phyloP scores from a whole-genome alignment of 2,113 vertebrate genomes.

The Lagopus leucura region DNA sequence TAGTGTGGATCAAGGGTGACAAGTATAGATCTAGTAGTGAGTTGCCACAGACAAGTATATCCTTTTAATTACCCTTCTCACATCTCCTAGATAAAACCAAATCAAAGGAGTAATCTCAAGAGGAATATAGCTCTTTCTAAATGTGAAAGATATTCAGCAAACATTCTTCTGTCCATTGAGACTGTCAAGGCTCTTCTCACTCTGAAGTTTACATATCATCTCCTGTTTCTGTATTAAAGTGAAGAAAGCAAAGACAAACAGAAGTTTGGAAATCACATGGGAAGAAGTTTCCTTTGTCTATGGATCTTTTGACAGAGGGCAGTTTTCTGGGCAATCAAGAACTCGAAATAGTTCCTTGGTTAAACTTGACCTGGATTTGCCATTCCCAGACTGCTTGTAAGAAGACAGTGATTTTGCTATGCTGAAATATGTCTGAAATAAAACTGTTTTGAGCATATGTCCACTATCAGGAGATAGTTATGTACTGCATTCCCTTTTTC shows the following conservation, averaged over 20 bases:
- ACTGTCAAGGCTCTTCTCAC: background rate
- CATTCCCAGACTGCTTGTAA: background rate
- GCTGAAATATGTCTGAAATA: background rate
- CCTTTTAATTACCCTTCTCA: constrained; percentile 9
- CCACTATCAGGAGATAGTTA: background rate
- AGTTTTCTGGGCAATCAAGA: background rate
- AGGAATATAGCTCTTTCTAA: constrained; percentile 10
- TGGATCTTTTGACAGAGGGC: background rate
- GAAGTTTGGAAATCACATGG: background rate
- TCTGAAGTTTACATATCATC: background rate
- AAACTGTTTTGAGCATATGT: background rate
- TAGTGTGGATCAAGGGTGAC: background rate
- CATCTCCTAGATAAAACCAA: constrained; percentile 16
- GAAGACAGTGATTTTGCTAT: rapidly evolving
- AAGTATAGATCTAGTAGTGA: background rate
- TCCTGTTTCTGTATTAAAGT: background rate
- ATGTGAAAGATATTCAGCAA: constrained; percentile 21
- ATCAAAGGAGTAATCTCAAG: background rate
- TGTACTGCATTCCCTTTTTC: background rate
- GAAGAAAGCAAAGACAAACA: background rate
- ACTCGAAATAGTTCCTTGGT: background rate
- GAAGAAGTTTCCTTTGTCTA: background rate
- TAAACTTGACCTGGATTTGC: background rate
- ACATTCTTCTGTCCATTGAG: background rate
- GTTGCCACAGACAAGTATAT: background rate